Evolutionary conservation across 2,888 invertebrate species (phyloP).

Genomic region (Bombylius major): DNA sequence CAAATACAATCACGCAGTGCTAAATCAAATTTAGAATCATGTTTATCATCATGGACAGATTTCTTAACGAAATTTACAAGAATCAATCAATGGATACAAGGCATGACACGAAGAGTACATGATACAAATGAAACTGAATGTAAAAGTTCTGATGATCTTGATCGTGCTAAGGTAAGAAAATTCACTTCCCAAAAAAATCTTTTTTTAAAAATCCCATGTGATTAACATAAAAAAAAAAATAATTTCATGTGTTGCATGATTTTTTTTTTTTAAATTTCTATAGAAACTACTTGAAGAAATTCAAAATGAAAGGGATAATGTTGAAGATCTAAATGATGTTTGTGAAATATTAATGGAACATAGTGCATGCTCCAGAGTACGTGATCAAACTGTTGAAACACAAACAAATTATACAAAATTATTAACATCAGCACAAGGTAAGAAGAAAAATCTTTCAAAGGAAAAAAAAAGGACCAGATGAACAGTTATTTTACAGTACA

Average conservation of each 20-base stretch:
- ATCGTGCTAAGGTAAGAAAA: slow-evolving; percentile 53
- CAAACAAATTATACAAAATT: slow-evolving; percentile 72
- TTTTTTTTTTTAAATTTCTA: neutral
- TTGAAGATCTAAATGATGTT: slow-evolving; percentile 75
- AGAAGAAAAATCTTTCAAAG: neutral
- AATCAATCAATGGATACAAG: slow-evolving; percentile 63
- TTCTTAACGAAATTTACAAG: slow-evolving; percentile 60
- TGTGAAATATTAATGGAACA: slow-evolving; percentile 79
- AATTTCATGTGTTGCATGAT: neutral
- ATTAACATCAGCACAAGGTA: slow-evolving; percentile 62
- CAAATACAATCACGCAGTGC: slow-evolving; percentile 65
- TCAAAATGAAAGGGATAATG: slow-evolving; percentile 55
- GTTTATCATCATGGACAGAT: slow-evolving; percentile 68
- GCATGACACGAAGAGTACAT: slow-evolving; percentile 52
- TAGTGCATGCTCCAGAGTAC: slow-evolving; percentile 70
- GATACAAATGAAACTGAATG: slow-evolving; percentile 55
- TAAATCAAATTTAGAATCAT: slow-evolving; percentile 58
- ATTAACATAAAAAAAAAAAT: slow-evolving; percentile 5
- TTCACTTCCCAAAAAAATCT: neutral
- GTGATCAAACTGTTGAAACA: slow-evolving; percentile 73
- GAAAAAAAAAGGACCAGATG: neutral
- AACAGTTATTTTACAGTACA: too few species aligned
- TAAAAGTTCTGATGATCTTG: slow-evolving; percentile 66
- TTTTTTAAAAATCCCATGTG: neutral
- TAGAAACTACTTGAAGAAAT: slow-evolving; percentile 63